A percentile compares a stretch with the other conserved stretches of the same genome.
These are phyloP conservation scores for Thecocarcelia acutangulata DNA, from an alignment of 2,888 invertebrate genomes.

Conservation along the genomic window DNA sequence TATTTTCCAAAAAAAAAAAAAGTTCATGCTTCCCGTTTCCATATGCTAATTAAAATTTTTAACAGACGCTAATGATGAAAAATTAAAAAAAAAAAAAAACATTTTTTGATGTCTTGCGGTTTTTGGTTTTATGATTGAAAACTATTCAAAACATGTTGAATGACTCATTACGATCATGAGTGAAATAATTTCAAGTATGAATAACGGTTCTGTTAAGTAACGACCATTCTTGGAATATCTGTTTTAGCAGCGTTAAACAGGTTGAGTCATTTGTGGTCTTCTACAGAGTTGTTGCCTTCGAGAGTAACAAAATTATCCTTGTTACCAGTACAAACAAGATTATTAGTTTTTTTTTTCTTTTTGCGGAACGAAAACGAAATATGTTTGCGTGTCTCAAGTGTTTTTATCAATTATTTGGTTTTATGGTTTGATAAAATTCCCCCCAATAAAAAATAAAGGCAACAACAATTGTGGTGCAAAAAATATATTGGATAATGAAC, in stretches of 20 bases:
- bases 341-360: conserved; percentile 1
- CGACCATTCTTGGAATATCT: conserved; percentile 18
- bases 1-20: background rate
- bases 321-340: conserved; percentile 26
- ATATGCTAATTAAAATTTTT: conserved; percentile 40
- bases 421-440: conserved; percentile 27
- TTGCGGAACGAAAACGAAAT: background rate
- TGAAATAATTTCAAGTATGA: background rate
- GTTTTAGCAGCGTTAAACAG: background rate
- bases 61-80: conserved; percentile 37
- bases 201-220: background rate
- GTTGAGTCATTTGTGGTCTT: background rate
- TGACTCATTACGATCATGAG: conserved; percentile 40
- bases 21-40: background rate
- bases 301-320: conserved; percentile 24
- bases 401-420: conserved; percentile 58
- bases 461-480: background rate
- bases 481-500: conserved; percentile 14
- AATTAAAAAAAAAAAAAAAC: background rate
- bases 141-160: background rate
- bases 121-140: background rate
- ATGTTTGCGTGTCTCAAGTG: conserved; percentile 58
- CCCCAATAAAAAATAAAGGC: background rate
- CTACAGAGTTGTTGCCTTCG: background rate
- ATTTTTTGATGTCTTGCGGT: conserved; percentile 31